Conservation (phyloP, 1,140 invertebrate species). For the Aplysia californica region DNA sequence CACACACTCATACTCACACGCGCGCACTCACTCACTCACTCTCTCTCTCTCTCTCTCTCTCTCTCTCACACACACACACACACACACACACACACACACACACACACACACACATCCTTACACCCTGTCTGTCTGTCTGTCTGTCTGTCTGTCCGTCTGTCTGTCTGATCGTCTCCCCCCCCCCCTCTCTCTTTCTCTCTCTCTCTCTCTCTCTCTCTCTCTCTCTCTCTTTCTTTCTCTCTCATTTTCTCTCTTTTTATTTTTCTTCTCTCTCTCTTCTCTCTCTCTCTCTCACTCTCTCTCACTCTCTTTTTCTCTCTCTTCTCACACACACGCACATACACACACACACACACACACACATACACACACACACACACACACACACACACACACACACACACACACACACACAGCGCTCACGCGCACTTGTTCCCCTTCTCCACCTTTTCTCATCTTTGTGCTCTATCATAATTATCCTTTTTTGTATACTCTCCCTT, state of each 20-base stretch:
- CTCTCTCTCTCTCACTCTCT: conserved; percentile 1
- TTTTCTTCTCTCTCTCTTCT: background rate
- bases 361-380: too few relatives aligned
- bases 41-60: conserved; percentile 12
- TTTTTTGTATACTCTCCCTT: too few relatives aligned
- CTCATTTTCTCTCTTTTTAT: background rate
- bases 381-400: too few relatives aligned
- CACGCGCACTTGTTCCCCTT: too few relatives aligned
- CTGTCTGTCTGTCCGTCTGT: background rate
- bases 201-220: background rate
- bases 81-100: background rate
- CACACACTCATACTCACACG: background rate
- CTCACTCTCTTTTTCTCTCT: background rate
- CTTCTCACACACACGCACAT: too few relatives aligned
- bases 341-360: too few relatives aligned
- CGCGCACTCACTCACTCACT: background rate
- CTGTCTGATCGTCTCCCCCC: background rate
- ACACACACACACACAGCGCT: too few relatives aligned
- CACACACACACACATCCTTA: background rate
- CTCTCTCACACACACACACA: background rate
- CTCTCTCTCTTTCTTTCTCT: background rate
- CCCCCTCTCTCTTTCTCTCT: background rate
- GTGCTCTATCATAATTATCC: too few relatives aligned
- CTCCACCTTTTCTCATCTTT: too few relatives aligned
- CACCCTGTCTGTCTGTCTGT: background rate